Base-by-base conservation (phyloP, 1,140 invertebrate genomes). In the Drosophila novamexicana region DNA sequence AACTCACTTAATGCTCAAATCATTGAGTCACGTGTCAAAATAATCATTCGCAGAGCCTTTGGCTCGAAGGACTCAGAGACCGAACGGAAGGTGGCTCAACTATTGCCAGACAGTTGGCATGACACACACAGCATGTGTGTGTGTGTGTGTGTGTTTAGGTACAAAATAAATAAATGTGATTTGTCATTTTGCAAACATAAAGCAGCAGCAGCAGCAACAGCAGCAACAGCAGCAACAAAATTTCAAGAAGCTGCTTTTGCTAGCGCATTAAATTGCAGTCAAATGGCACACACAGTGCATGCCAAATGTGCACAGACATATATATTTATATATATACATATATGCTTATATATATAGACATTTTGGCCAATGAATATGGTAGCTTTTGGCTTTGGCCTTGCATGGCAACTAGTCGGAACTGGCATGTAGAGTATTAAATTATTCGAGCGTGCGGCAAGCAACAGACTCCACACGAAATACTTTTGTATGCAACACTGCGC, bases 81-180 rank as follows among this genome's bases (percentile, higher is more conserved):
- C 68, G 56, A 57, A 49, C 42, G 18, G 70, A 47, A 73, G 72
- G 42, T 76, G 82, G 67, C 79, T 82, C 36, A 58, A 59, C 32
- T 54, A 8, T 67, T 69, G 66, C 32, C 58, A 54, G 52, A 57
- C 53, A 65, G 53, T 47, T 69, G 58, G 59, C 64, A 71, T 34
- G n/a, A 52, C 37, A 61, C 14, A 53, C n/a, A 58, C 0, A 22
- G 22, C 22, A 22, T 18, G 18, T 18, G 18, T 8, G 8, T 37
- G 40, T 14, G 36, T 7, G 1, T 14, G 18, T 12, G 44, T 58
- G 14, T 50, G 52, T 65, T 22, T 40, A 53, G 64, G 59, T 69
- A 65, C 34, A 81, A 84, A 89, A 89, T 89, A 89, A 89, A 89
- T 89, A 89, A 89, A 89, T 89, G 84, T 89, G 85, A 89, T 89